Conservation (phyloP, 2,888 invertebrate species). For the Invenusta paracnida region DNA sequence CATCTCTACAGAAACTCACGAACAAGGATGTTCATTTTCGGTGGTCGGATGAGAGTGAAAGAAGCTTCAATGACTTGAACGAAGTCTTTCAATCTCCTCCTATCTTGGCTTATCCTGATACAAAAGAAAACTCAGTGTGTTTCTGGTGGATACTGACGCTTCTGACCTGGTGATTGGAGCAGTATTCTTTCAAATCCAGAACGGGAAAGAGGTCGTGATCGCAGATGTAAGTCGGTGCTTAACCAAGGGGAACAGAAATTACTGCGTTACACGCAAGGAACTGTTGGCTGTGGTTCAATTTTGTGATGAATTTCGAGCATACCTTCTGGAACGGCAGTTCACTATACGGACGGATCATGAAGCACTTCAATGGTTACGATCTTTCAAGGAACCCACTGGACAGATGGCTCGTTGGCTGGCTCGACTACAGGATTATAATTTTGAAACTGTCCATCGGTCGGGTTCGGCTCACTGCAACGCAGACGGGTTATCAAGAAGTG, state of each 20-base stretch:
- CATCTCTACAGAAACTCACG: not conserved
- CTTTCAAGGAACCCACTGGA: constrained; percentile 58
- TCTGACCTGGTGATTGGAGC: not conserved
- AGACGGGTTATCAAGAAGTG: constrained; percentile 55
- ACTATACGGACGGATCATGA: constrained; percentile 61
- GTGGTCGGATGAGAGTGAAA: not conserved
- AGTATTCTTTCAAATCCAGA: not conserved
- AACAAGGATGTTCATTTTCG: not conserved
- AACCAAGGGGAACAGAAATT: not conserved
- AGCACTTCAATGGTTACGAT: constrained; percentile 61
- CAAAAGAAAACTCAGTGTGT: not conserved
- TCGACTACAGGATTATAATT: constrained; percentile 56
- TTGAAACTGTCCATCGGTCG: constrained; percentile 56
- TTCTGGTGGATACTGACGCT: constrained; percentile 15
- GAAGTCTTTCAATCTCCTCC: not conserved
- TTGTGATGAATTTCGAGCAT: constrained; percentile 58
- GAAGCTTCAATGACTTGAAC: not conserved
- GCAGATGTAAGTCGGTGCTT: not conserved
- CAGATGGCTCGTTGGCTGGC: constrained; percentile 61
- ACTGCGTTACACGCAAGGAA: constrained; percentile 44
- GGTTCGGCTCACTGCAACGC: constrained; percentile 58
- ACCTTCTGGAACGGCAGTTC: constrained; percentile 56
- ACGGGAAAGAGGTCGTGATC: constrained; percentile 7
- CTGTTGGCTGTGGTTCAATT: constrained; percentile 54
- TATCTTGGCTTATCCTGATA: constrained; percentile 13